Percentiles rank a stretch among this genome's conserved stretches.
Conservation (phyloP, 2,113 vertebrate species). For the Microtus montanus region DNA sequence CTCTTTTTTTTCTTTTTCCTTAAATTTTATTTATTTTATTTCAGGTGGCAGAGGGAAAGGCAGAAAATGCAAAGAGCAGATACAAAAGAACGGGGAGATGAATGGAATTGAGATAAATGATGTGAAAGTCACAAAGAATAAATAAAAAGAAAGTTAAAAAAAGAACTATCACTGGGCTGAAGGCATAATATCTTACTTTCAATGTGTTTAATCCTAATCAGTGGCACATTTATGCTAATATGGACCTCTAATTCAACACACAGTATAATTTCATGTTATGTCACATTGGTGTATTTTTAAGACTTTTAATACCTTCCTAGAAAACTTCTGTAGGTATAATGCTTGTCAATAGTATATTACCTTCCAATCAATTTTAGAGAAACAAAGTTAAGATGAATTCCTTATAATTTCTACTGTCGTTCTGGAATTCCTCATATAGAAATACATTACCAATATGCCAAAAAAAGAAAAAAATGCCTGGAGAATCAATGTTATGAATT, state of each 20-base stretch:
- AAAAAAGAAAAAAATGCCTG: too few relatives aligned
- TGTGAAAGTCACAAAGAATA: too few relatives aligned
- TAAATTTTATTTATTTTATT: too few relatives aligned
- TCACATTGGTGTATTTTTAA: constrained; percentile 24
- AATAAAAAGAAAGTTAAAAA: too few relatives aligned
- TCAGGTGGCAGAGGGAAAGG: too few relatives aligned
- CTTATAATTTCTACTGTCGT: constrained; percentile 37
- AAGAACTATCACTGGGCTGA: background rate
- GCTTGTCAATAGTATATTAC: constrained; percentile 7
- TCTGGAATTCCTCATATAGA: too few relatives aligned
- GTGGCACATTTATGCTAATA: background rate
- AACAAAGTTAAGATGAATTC: constrained; percentile 29
- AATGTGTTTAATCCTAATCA: constrained; percentile 2
- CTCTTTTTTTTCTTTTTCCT: too few relatives aligned
- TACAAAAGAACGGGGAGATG: too few relatives aligned
- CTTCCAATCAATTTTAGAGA: constrained; percentile 14
- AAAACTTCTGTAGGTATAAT: background rate
- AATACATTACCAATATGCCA: too few relatives aligned
- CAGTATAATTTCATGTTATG: background rate
- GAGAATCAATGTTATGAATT: background rate
- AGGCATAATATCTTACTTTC: background rate
- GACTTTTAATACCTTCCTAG: background rate
- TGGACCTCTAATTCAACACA: background rate
- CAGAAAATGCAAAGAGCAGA: too few relatives aligned
- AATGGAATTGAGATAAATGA: too few relatives aligned